Conservation (phyloP, 2,797 vertebrate species). For the Sternotherus odoratus region DNA sequence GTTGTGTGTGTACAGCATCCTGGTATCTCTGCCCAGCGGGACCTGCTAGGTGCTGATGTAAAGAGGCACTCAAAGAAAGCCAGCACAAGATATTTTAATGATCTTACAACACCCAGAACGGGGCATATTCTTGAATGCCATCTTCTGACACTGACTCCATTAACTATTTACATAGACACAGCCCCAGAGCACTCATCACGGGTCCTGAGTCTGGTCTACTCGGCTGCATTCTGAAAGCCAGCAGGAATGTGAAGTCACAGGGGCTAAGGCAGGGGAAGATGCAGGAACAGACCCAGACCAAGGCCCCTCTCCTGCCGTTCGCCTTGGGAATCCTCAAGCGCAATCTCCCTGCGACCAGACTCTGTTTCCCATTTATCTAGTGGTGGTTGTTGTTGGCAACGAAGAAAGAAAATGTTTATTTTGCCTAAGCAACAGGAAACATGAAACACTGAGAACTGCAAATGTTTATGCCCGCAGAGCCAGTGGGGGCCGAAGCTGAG, state of each 20-base stretch:
- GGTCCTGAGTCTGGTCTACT: neutral
- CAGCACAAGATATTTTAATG: neutral
- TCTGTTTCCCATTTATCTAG: conserved; percentile 57
- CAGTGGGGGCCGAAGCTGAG: conserved; percentile 36
- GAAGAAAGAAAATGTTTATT: conserved; percentile 66
- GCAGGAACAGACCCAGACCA: neutral
- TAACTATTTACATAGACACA: neutral
- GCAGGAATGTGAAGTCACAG: neutral
- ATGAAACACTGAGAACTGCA: conserved; percentile 40
- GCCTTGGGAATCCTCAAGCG: neutral
- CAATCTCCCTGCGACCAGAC: conserved; percentile 43
- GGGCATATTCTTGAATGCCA: neutral
- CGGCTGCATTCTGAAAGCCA: neutral
- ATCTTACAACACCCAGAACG: neutral
- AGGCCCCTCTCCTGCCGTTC: neutral
- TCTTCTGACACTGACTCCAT: neutral
- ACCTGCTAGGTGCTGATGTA: neutral
- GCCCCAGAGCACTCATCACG: neutral
- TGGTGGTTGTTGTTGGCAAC: conserved; percentile 66
- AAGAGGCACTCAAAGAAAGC: neutral
- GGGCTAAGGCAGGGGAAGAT: neutral
- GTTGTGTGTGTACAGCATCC: neutral
- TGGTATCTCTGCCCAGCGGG: neutral
- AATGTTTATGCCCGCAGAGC: conserved; percentile 57
- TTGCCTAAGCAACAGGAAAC: conserved; percentile 65